Evolutionary conservation across 1,140 invertebrate species (phyloP).

Genomic region (Drosophila sturtevanti): DNA sequence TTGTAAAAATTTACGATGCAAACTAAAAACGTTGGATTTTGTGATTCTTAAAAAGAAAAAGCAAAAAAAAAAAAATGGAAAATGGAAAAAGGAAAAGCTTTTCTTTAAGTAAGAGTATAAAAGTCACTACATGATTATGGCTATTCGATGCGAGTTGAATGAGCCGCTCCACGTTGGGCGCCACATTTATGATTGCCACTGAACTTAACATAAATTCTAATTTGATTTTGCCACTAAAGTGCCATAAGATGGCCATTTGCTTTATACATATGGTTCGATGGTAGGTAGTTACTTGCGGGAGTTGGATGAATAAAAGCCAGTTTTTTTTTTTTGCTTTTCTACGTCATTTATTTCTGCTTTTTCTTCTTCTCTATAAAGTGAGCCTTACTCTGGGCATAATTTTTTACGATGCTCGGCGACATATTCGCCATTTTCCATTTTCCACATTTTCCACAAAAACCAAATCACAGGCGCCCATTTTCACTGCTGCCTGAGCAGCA

Average conservation of each 20-base stretch:
- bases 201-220: slow-evolving; percentile 81
- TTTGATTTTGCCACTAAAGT: slow-evolving; percentile 81
- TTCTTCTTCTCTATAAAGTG: background rate
- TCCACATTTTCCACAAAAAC: slow-evolving; percentile 63
- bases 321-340: background rate
- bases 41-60: background rate
- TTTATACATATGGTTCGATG: slow-evolving; percentile 13
- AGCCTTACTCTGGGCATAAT: slow-evolving; percentile 74
- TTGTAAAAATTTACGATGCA: slow-evolving; percentile 55
- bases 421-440: slow-evolving; percentile 76
- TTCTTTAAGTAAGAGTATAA: background rate
- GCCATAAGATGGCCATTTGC: slow-evolving; percentile 78
- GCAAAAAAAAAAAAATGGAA: no score
- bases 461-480: slow-evolving; percentile 79
- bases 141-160: slow-evolving; percentile 43
- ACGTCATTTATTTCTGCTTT: background rate
- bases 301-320: background rate
- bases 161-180: slow-evolving; percentile 23
- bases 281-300: background rate
- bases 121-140: slow-evolving; percentile 51
- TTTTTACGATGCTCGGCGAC: slow-evolving; percentile 77
- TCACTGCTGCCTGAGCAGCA: slow-evolving; percentile 34
- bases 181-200: slow-evolving; percentile 72
- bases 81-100: no score
- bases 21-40: slow-evolving; percentile 55